These are phyloP conservation scores for Palaemon carinicauda DNA, from an alignment of 1,140 invertebrate species.

Conservation along the genomic window DNA sequence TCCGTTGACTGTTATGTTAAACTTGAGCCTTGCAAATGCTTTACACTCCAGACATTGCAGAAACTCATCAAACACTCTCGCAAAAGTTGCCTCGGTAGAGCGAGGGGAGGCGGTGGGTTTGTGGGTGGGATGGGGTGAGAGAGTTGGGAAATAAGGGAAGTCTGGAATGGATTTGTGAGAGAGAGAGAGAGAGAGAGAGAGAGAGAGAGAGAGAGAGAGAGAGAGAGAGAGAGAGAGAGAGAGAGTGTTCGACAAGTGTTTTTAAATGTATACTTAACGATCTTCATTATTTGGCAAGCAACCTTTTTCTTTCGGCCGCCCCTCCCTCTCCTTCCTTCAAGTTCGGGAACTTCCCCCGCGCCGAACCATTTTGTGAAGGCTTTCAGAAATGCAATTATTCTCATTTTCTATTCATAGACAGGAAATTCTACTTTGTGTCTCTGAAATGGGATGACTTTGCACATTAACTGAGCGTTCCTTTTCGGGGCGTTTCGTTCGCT, in stretches of 20 bases:
- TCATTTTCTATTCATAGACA: constrained; percentile 43
- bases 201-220: background rate
- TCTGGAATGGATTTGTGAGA: background rate
- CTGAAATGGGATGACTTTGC: constrained; percentile 14
- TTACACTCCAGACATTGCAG: too few species aligned
- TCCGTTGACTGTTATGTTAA: too few species aligned
- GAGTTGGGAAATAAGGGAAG: too few species aligned
- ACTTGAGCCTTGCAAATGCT: too few species aligned
- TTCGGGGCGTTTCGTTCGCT: background rate
- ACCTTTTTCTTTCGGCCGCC: background rate
- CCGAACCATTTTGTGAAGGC: constrained; percentile 5
- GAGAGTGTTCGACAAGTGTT: too few species aligned
- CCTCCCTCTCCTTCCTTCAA: too few species aligned
- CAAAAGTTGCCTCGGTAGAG: too few species aligned
- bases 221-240: background rate
- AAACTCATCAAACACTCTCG: too few species aligned
- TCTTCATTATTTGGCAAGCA: too few species aligned
- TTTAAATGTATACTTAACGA: too few species aligned
- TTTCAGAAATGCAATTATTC: constrained; percentile 33
- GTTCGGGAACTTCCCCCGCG: background rate
- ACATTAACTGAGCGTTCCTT: background rate
- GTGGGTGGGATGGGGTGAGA: too few species aligned
- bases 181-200: background rate
- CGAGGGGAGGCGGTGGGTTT: too few species aligned
- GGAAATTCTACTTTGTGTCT: constrained; percentile 29